Percentiles rank a stretch among this genome's conserved stretches.
Conservation (phyloP, 2,888 invertebrate species). For the Marasmarcha lunaedactyla region DNA sequence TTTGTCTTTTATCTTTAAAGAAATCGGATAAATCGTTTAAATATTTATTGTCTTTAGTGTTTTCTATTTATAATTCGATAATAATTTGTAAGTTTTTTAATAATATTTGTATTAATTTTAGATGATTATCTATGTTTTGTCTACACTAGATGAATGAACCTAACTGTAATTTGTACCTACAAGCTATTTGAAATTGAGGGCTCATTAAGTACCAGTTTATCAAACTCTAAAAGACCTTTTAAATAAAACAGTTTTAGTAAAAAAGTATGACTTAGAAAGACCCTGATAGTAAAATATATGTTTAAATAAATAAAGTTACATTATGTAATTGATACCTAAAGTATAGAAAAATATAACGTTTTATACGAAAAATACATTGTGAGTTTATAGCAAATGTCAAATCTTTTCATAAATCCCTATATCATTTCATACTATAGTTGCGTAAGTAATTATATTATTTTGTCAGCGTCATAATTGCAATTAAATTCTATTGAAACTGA, state of each 20-base stretch:
- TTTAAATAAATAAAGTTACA: too few relatives aligned
- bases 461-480: slow-evolving; percentile 45
- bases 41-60: background rate
- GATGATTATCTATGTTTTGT: too few relatives aligned
- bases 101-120: too few relatives aligned
- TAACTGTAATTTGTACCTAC: too few relatives aligned
- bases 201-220: too few relatives aligned
- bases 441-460: slow-evolving; percentile 26
- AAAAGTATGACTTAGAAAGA: too few relatives aligned
- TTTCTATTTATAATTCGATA: slow-evolving; percentile 1
- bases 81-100: background rate
- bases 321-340: background rate
- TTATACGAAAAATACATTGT: background rate
- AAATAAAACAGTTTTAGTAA: too few relatives aligned
- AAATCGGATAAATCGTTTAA: background rate
- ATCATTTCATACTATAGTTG: slow-evolving; percentile 1
- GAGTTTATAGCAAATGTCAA: background rate
- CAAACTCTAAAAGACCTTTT: too few relatives aligned
- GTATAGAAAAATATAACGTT: background rate
- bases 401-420: background rate
- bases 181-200: too few relatives aligned
- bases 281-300: too few relatives aligned
- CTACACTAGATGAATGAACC: too few relatives aligned
- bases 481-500: slow-evolving; percentile 49
- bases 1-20: background rate